Evolutionary conservation across 2,797 vertebrate genomes (phyloP).

Genomic region (Otolemur crassicaudatus): DNA sequence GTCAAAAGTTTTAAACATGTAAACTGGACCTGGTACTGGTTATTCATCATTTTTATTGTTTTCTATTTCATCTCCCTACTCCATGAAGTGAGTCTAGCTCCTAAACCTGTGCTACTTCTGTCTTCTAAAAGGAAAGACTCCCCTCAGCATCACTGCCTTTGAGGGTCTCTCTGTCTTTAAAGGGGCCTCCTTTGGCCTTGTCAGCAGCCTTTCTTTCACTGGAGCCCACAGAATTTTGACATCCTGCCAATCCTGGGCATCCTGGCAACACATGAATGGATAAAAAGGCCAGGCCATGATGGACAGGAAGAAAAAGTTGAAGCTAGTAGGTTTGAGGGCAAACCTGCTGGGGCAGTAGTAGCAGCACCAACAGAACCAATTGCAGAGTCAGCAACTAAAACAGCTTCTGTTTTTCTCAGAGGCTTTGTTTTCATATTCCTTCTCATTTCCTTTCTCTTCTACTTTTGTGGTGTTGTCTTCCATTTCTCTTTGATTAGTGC

Average conservation of each 20-base stretch:
- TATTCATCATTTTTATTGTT: constrained; percentile 91
- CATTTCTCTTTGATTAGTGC: constrained; percentile 84
- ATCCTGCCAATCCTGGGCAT: constrained; percentile 96
- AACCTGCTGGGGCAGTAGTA: constrained; percentile 90
- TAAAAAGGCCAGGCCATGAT: constrained; percentile 99
- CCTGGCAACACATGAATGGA: constrained; percentile 97
- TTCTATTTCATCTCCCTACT: constrained; percentile 89
- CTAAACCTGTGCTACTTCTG: constrained; percentile 91
- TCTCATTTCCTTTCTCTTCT: constrained; percentile 88
- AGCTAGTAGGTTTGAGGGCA: constrained; percentile 95
- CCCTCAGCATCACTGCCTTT: constrained; percentile 95
- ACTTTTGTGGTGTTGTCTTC: constrained; percentile 89
- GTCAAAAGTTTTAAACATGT: constrained; percentile 94
- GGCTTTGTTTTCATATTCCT: constrained; percentile 88
- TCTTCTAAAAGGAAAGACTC: constrained; percentile 92
- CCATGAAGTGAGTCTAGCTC: constrained; percentile 93
- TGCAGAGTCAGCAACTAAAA: constrained; percentile 88
- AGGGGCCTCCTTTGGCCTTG: constrained; percentile 88
- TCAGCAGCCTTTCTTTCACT: constrained; percentile 90
- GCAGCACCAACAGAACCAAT: constrained; percentile 90
- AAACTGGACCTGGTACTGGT: constrained; percentile 90
- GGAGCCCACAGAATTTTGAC: constrained; percentile 94
- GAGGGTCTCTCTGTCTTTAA: constrained; percentile 89
- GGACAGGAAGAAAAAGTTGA: constrained; percentile 99
- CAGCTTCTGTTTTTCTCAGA: constrained; percentile 89